Evolutionary conservation across 2,113 vertebrate genomes (phyloP).

Genomic region (Lepisosteus oculatus): DNA sequence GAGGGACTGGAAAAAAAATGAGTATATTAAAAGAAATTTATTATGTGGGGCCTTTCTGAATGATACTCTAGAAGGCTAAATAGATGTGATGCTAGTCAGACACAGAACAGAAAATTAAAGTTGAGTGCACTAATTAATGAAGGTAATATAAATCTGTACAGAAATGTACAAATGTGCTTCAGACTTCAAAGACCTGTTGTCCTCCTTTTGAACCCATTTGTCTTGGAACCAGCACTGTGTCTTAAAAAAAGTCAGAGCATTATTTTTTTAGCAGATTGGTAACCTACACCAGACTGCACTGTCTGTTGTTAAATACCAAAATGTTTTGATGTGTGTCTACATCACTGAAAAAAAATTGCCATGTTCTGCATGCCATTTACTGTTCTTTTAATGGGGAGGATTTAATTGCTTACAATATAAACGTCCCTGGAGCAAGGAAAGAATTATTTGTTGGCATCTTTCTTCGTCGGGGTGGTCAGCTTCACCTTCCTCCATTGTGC

Average conservation of each 20-base stretch:
- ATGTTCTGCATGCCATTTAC: conserved; percentile 1
- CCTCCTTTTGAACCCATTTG: background rate
- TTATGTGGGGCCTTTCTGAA: background rate
- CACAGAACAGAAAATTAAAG: background rate
- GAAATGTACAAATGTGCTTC: background rate
- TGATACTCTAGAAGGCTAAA: background rate
- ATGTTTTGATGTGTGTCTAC: conserved; percentile 9
- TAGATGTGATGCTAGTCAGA: conserved; percentile 4
- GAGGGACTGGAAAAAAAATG: background rate
- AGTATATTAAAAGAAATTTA: background rate
- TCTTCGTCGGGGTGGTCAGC: background rate
- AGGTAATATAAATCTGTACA: background rate
- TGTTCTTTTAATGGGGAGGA: background rate
- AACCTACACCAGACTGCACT: conserved; percentile 48
- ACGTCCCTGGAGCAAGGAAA: conserved; percentile 3
- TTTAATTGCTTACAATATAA: conserved; percentile 11
- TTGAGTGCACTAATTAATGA: background rate
- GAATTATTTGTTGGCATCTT: conserved; percentile 3
- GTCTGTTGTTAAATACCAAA: conserved; percentile 47
- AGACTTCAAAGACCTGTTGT: background rate
- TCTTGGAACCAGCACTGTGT: background rate
- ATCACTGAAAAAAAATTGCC: background rate
- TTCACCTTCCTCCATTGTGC: background rate
- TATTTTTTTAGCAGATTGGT: conserved; percentile 53
- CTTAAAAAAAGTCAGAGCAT: conserved; percentile 38